Base-by-base conservation (phyloP, 2,888 invertebrate genomes). In the Ophonus ardosiacus region DNA sequence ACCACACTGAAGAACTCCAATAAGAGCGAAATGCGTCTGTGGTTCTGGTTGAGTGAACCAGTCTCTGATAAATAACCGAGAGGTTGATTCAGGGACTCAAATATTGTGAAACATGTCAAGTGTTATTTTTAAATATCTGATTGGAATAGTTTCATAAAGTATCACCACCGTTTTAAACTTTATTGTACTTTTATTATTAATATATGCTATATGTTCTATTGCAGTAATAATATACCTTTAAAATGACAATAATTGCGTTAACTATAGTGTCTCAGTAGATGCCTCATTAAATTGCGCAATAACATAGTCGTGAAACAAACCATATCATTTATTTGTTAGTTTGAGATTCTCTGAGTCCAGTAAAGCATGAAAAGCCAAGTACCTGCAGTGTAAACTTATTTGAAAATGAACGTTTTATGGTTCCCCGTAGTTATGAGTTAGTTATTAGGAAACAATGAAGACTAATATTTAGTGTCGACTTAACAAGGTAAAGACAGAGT, bases 391-490 rank as follows among this genome's bases (percentile, higher is more conserved):
- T 68, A 68, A 68, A 68, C 68, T 68, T 68, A 68, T 38, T 68
- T 40, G 76, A 76, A 76, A 76, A 76, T 18, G 18, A 76, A 76
- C 13, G 76, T 21, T 76, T 76, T 76, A 56, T 76, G 21, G 76
- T 74, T 74, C 71, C 51, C 21, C 18, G 71, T 74, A 74, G 15
- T 24, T 31, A 68, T 65, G 24, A 65, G 65, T 63, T 63, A 63
- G 71, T 51, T 74, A 74, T 74, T 74, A 74, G 43, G 43, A 74
- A 74, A 74, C 71, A 74, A 74, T 74, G 71, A 74, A 31, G 43
- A 74, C 71, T 74, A 74, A 74, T 74, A 74, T 74, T 43, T 74
- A 74, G 71, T 74, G 71, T 43, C 71, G 71, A 51, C 71, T 74
- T 74, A 74, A 74, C 71, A 74, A 74, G 71, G 8, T 74, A 74